Percentiles rank a stretch among this genome's conserved stretches.
These are phyloP conservation scores for Patella caerulea DNA, from an alignment of 2,888 invertebrate species.

Conservation along the genomic window DNA sequence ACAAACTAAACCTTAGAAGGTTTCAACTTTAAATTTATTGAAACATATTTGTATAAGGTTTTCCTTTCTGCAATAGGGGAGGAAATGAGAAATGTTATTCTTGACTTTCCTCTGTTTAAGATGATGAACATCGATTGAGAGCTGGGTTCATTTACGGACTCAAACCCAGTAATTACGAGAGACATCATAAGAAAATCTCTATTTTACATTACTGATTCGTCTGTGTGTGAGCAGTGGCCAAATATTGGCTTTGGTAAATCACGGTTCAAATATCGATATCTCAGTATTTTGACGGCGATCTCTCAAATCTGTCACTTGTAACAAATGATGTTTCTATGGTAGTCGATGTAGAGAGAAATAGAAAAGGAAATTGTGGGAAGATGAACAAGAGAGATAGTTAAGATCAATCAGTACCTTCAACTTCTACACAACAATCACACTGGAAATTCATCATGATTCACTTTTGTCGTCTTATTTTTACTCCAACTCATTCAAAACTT, in stretches of 20 bases:
- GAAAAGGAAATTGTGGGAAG: constrained; percentile 6
- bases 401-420: constrained; percentile 6
- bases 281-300: constrained; percentile 2
- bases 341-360: not conserved
- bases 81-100: too few relatives aligned
- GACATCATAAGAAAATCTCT: constrained; percentile 1
- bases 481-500: too few relatives aligned
- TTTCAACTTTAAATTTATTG: too few relatives aligned
- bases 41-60: too few relatives aligned
- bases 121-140: too few relatives aligned
- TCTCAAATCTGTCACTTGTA: constrained; percentile 1
- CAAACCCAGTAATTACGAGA: not conserved
- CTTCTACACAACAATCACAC: not conserved
- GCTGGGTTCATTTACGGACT: too few relatives aligned
- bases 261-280: constrained; percentile 4
- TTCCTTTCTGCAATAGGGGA: too few relatives aligned
- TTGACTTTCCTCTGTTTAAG: too few relatives aligned
- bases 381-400: not conserved
- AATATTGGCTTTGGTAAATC: constrained; percentile 5
- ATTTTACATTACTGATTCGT: not conserved
- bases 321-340: constrained; percentile 6
- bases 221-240: not conserved
- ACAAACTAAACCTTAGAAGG: too few relatives aligned
- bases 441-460: too few relatives aligned
- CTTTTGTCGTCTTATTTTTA: too few relatives aligned